These are phyloP conservation scores for Paracentrotus lividus DNA, from an alignment of 53 echinoderm and acorn worm species.

Conservation along the genomic window DNA sequence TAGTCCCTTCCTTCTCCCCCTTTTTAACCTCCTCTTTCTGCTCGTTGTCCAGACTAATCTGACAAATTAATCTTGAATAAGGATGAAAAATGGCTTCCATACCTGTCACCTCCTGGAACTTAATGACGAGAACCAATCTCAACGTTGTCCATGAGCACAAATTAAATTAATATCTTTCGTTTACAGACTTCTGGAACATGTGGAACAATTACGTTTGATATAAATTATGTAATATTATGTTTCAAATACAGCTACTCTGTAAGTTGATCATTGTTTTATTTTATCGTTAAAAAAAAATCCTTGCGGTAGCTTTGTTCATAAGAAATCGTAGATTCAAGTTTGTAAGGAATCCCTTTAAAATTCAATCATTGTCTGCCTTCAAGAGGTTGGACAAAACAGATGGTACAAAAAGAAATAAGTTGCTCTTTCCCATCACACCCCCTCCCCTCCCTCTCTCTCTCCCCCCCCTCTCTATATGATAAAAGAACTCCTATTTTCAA, in stretches of 20 bases:
- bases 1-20: background rate
- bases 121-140: constrained; percentile 4
- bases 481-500: too few relatives aligned
- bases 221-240: too few relatives aligned
- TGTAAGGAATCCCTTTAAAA: background rate
- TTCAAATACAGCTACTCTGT: too few relatives aligned
- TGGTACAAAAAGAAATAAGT: background rate
- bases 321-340: too few relatives aligned
- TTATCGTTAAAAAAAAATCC: too few relatives aligned
- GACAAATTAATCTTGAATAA: background rate
- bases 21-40: background rate
- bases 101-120: background rate
- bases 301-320: too few relatives aligned
- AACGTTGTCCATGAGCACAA: background rate
- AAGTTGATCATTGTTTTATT: too few relatives aligned
- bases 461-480: too few relatives aligned
- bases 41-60: background rate
- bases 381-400: background rate
- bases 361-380: background rate
- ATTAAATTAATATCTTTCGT: background rate
- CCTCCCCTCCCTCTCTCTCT: background rate
- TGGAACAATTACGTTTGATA: too few relatives aligned
- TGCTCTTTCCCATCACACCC: background rate
- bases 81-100: background rate
- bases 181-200: too few relatives aligned